Evolutionary conservation across 2,888 invertebrate species (phyloP).

Genomic region (Blomia tropicalis): DNA sequence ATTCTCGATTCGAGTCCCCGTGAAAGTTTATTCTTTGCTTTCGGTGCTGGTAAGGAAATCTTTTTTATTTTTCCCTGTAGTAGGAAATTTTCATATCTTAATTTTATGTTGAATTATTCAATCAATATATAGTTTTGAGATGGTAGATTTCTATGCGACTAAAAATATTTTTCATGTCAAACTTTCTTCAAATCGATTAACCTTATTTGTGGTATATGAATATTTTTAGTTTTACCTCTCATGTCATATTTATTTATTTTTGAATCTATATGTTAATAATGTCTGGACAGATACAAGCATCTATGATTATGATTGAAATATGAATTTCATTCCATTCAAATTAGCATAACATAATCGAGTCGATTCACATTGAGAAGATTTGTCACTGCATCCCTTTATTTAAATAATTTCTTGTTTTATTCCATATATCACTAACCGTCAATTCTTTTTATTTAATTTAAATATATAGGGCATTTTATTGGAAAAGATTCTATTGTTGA

Average conservation of each 20-base stretch:
- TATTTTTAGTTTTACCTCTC: not conserved
- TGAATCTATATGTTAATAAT: not conserved
- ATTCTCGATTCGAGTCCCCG: slow-evolving; percentile 38
- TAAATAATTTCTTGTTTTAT: slow-evolving; percentile 15
- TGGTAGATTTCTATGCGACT: not conserved
- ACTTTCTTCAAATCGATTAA: not conserved
- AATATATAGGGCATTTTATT: slow-evolving; percentile 38
- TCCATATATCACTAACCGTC: no score
- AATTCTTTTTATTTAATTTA: not conserved
- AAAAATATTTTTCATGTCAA: not conserved
- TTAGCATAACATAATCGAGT: slow-evolving; percentile 12
- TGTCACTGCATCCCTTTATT: slow-evolving; percentile 1
- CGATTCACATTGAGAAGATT: not conserved
- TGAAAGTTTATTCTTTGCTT: slow-evolving; percentile 41
- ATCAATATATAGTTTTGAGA: no score
- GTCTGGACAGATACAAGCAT: not conserved
- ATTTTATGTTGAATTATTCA: no score
- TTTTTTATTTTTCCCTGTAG: not conserved
- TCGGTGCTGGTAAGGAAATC: slow-evolving; percentile 40
- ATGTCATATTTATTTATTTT: not conserved
- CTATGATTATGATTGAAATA: no score
- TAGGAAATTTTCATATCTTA: no score
- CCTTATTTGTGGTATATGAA: not conserved
- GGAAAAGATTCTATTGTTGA: slow-evolving; percentile 40
- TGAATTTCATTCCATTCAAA: no score